phyloP scores from a whole-genome alignment of 2,888 invertebrate species.

The Griposia aprilina region DNA sequence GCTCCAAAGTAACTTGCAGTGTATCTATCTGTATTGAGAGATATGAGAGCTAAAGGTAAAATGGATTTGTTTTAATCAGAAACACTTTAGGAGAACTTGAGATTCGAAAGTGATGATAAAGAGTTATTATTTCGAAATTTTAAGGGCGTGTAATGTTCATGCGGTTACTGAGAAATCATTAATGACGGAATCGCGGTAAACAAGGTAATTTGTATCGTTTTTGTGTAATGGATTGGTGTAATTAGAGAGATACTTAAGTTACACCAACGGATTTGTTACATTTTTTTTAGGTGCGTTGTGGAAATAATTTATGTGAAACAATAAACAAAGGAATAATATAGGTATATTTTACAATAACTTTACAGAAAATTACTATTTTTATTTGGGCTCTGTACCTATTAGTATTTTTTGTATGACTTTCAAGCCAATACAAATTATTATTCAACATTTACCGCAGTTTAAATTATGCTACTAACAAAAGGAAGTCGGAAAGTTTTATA shows the following conservation, averaged over 20 bases:
- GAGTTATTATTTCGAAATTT: constrained; percentile 18
- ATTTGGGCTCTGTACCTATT: neutral
- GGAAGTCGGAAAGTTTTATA: neutral
- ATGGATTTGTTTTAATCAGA: constrained; percentile 1
- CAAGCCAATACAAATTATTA: neutral
- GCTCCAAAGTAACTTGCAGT: constrained; percentile 29
- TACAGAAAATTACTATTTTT: neutral
- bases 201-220: constrained; percentile 54
- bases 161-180: constrained; percentile 30
- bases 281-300: constrained; percentile 12
- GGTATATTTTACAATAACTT: neutral
- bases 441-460: neutral
- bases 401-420: neutral
- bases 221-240: constrained; percentile 29
- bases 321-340: neutral
- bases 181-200: constrained; percentile 52
- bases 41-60: constrained; percentile 15
- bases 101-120: constrained; percentile 19
- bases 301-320: neutral
- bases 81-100: constrained; percentile 15
- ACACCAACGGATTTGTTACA: constrained; percentile 10
- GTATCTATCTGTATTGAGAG: constrained; percentile 7
- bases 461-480: neutral
- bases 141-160: constrained; percentile 23
- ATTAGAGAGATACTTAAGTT: constrained; percentile 19